Conservation (phyloP, 1,140 invertebrate genomes). For the Ridgeia piscesae region DNA sequence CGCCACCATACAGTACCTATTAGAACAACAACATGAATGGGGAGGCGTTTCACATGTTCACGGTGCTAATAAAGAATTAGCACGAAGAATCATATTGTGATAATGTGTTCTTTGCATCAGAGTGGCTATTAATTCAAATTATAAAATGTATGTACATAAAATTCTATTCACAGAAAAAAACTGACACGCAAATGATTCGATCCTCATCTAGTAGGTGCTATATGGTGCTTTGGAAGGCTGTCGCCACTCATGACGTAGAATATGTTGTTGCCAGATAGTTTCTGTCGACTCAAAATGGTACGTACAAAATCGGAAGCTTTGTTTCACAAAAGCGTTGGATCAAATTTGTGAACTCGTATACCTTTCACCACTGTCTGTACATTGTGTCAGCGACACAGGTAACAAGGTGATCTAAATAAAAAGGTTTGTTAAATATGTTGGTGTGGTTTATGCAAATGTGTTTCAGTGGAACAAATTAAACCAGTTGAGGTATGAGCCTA, state of each 20-base stretch:
- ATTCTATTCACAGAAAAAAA: neutral
- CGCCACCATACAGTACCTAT: too few species aligned
- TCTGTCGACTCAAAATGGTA: neutral
- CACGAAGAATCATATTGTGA: too few species aligned
- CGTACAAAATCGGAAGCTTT: neutral
- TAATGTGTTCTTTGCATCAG: neutral
- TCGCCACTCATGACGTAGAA: neutral
- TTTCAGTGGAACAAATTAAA: neutral
- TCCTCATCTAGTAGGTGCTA: neutral
- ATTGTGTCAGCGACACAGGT: neutral
- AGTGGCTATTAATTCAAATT: neutral
- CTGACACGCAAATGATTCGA: neutral
- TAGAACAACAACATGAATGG: too few species aligned
- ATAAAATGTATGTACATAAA: neutral
- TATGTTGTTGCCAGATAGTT: neutral
- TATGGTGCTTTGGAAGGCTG: neutral
- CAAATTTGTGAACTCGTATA: neutral
- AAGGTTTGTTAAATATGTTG: neutral
- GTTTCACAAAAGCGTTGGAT: neutral
- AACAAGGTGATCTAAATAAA: neutral
- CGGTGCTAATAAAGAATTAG: too few species aligned
- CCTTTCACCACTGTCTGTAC: neutral
- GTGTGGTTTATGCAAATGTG: neutral
- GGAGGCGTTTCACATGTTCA: too few species aligned
- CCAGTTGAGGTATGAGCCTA: neutral